Evolutionary conservation across 2,113 vertebrate species (phyloP).

Genomic region (Prunella fulvescens): DNA sequence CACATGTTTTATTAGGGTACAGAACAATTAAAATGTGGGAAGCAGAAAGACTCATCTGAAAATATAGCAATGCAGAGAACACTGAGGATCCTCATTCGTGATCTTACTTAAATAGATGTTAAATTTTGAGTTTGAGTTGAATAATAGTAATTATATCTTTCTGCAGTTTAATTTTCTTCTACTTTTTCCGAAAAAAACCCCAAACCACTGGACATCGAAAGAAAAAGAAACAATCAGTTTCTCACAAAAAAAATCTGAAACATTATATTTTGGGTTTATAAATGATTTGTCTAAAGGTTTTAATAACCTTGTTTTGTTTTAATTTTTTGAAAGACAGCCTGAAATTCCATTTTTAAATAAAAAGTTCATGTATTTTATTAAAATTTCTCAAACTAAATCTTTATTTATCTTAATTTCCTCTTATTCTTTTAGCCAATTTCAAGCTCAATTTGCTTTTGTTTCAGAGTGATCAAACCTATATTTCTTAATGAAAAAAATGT

Average conservation of each 20-base stretch:
- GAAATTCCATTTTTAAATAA: background rate
- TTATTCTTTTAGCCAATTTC: background rate
- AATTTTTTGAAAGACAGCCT: background rate
- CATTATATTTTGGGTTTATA: background rate
- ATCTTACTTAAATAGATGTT: background rate
- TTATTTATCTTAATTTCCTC: background rate
- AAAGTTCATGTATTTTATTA: background rate
- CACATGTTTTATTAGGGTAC: background rate
- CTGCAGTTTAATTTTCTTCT: background rate
- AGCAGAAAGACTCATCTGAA: background rate
- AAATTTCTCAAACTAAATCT: background rate
- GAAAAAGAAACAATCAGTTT: background rate
- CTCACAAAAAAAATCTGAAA: background rate
- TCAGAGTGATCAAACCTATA: background rate
- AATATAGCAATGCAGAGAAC: background rate
- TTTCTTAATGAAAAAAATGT: background rate
- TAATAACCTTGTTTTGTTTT: background rate
- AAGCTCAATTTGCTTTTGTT: background rate
- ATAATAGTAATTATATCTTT: background rate
- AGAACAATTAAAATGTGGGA: background rate
- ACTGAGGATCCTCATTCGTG: background rate
- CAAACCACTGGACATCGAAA: background rate
- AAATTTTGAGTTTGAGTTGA: background rate
- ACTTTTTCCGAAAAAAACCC: background rate
- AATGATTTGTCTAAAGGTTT: background rate